Conservation (phyloP, 2,888 invertebrate species). For the Drosophila neonasuta region DNA sequence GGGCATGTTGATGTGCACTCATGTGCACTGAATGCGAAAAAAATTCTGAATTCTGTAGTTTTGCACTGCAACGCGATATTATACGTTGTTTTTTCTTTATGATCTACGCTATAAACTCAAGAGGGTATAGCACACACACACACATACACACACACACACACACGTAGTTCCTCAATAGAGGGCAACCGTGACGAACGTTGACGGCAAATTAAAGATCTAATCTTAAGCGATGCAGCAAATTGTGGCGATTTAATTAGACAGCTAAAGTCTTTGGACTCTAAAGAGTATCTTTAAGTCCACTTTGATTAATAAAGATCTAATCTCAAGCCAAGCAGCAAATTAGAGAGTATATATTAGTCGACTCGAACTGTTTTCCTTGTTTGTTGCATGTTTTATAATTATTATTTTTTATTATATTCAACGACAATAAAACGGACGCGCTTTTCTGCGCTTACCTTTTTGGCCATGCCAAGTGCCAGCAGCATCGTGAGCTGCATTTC, state of each 20-base stretch:
- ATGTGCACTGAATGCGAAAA: constrained; percentile 73
- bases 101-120: constrained; percentile 12
- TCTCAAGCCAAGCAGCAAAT: too few species aligned
- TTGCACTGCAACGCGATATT: constrained; percentile 66
- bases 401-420: constrained; percentile 33
- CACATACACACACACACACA: too few species aligned
- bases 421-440: constrained; percentile 22
- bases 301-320: too few species aligned
- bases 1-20: constrained; percentile 58
- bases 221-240: not conserved
- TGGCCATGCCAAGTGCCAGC: constrained; percentile 35
- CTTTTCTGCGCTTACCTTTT: constrained; percentile 54
- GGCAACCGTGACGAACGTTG: not conserved
- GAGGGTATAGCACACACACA: constrained; percentile 26
- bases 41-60: constrained; percentile 60
- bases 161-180: not conserved
- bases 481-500: constrained; percentile 42
- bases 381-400: constrained; percentile 14
- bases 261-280: not conserved
- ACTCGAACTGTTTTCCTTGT: not conserved
- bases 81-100: constrained; percentile 15
- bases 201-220: not conserved
- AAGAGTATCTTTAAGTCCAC: constrained; percentile 2
- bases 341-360: not conserved
- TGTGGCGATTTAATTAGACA: not conserved